Evolutionary conservation across 2,888 invertebrate species (phyloP).

Genomic region (Drosophila siamana): DNA sequence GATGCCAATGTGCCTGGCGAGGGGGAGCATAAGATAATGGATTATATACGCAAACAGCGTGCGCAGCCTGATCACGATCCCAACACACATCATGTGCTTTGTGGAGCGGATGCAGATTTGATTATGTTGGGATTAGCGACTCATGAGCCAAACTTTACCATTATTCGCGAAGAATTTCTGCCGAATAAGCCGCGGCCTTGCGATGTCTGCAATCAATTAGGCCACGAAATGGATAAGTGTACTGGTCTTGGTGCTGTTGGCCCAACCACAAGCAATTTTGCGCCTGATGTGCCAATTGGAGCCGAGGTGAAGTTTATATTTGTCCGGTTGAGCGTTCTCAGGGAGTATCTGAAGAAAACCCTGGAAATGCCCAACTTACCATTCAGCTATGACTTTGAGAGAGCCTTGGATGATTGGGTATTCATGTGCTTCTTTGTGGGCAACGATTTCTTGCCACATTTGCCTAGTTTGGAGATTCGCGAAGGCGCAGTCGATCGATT

Average conservation of each 20-base stretch:
- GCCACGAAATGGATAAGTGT: constrained; percentile 98
- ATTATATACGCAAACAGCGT: constrained; percentile 97
- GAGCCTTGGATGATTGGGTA: constrained; percentile 99
- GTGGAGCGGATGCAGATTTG: constrained; percentile 99
- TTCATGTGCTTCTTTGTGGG: constrained; percentile 99
- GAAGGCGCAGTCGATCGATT: constrained; percentile 98
- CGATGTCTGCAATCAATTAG: constrained; percentile 95
- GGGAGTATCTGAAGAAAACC: constrained; percentile 97
- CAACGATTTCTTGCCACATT: constrained; percentile 99
- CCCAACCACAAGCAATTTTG: constrained; percentile 84
- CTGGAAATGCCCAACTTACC: constrained; percentile 96
- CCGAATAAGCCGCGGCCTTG: constrained; percentile 98
- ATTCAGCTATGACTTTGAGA: constrained; percentile 97
- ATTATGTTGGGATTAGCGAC: constrained; percentile 99
- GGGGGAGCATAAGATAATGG: constrained; percentile 99
- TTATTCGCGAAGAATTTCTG: constrained; percentile 99
- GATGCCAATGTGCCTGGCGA: constrained; percentile 99
- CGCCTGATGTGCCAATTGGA: constrained; percentile 87
- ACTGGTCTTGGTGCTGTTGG: constrained; percentile 89
- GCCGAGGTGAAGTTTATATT: constrained; percentile 95
- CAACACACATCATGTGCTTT: constrained; percentile 98
- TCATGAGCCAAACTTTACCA: constrained; percentile 99
- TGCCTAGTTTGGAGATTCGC: constrained; percentile 98
- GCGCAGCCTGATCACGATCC: constrained; percentile 98
- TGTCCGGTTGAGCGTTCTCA: constrained; percentile 95